phyloP scores from a whole-genome alignment of 2,888 invertebrate genomes.

The Glyphotaelius pellucidus region DNA sequence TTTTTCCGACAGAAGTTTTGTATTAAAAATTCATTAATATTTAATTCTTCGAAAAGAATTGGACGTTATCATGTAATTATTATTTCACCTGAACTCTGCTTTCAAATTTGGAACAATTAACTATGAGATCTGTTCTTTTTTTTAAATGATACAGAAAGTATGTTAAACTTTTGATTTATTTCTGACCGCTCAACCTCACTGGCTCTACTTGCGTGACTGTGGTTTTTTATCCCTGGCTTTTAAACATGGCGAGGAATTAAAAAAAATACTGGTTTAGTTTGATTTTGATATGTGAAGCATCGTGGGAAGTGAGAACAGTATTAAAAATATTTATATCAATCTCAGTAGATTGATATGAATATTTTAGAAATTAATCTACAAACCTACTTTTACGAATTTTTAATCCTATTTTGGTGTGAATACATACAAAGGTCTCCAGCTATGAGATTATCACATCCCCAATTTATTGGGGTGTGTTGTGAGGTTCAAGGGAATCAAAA shows the following conservation, averaged over 20 bases:
- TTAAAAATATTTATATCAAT: neutral
- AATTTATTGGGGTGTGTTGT: too few relatives aligned
- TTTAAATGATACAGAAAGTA: neutral
- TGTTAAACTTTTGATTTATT: slow-evolving; percentile 14
- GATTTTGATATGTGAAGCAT: slow-evolving; percentile 31
- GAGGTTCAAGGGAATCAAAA: too few relatives aligned
- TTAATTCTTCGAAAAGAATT: neutral
- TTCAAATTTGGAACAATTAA: neutral
- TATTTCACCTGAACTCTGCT: neutral
- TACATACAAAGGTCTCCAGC: too few relatives aligned
- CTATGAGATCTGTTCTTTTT: neutral
- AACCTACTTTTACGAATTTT: neutral
- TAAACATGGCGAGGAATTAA: slow-evolving; percentile 12
- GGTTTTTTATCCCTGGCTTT: neutral
- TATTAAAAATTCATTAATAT: neutral
- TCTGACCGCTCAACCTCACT: neutral
- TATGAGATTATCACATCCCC: too few relatives aligned
- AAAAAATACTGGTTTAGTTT: slow-evolving; percentile 12
- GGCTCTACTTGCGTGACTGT: slow-evolving; percentile 26
- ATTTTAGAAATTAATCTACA: neutral
- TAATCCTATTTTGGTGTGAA: too few relatives aligned
- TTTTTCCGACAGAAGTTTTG: neutral
- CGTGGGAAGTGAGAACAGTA: slow-evolving; percentile 8
- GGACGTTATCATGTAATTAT: neutral
- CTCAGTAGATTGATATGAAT: neutral